These are phyloP conservation scores for Oceanites oceanicus DNA, from an alignment of 2,113 vertebrate genomes.

Conservation along the genomic window DNA sequence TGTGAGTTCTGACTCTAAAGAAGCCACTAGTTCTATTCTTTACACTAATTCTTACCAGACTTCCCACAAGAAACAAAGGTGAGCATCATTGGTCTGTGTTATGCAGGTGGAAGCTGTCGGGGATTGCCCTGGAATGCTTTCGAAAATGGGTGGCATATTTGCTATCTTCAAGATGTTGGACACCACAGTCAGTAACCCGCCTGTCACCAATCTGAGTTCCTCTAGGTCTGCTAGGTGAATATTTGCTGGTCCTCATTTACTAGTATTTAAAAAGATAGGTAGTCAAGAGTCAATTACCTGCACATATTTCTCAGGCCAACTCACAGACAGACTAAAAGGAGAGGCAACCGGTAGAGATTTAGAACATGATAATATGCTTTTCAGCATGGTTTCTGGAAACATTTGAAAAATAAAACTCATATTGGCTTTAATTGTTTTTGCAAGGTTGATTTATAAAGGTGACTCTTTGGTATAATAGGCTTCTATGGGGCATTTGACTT, in stretches of 20 bases:
- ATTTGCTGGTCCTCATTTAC: background rate
- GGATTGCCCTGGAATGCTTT: background rate
- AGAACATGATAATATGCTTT: background rate
- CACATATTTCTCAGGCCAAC: background rate
- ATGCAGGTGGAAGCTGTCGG: background rate
- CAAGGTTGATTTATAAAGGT: background rate
- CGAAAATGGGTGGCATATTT: background rate
- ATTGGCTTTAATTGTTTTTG: background rate
- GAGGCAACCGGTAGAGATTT: background rate
- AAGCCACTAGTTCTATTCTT: background rate
- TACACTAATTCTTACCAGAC: background rate
- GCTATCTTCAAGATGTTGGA: background rate
- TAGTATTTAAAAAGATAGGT: background rate
- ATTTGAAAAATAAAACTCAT: background rate
- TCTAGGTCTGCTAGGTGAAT: background rate
- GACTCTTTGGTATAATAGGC: background rate
- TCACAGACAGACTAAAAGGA: background rate
- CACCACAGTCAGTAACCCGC: background rate
- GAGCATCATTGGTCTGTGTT: background rate
- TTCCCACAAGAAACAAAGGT: background rate
- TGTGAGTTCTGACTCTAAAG: background rate
- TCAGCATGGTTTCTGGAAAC: background rate
- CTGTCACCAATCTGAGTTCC: background rate
- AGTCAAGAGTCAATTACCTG: background rate
- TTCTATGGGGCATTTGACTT: background rate